Conservation (phyloP, 2,113 vertebrate species). For the Sinocyclocheilus anshuiensis region DNA sequence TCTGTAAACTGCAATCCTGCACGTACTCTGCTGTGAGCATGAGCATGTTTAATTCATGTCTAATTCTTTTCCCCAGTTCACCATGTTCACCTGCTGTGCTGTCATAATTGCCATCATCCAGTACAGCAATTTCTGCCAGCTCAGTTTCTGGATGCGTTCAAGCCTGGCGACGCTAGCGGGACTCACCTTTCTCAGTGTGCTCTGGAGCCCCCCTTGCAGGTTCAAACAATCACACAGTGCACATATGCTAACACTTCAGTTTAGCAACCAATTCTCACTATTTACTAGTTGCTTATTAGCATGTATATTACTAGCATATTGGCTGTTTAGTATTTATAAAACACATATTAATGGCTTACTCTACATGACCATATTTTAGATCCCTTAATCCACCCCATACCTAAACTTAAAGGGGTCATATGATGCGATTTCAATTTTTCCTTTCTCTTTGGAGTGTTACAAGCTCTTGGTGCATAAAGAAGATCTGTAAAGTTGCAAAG, state of each 20-base stretch:
- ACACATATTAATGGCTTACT: too few relatives aligned
- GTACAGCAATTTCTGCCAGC: slow-evolving; percentile 97
- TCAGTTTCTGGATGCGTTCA: slow-evolving; percentile 97
- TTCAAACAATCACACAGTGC: background rate
- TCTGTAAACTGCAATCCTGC: background rate
- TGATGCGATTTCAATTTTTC: too few relatives aligned
- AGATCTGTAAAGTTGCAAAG: too few relatives aligned
- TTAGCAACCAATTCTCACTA: background rate
- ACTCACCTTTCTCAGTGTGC: slow-evolving; percentile 81
- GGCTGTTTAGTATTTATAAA: too few relatives aligned
- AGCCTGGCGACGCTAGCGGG: slow-evolving; percentile 85
- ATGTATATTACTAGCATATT: background rate
- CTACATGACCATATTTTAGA: background rate
- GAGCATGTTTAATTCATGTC: slow-evolving; percentile 29
- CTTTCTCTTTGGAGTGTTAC: too few relatives aligned
- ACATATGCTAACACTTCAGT: background rate
- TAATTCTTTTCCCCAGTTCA: slow-evolving; percentile 75
- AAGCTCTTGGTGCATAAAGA: too few relatives aligned
- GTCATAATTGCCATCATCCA: slow-evolving; percentile 90
- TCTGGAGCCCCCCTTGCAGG: slow-evolving; percentile 81
- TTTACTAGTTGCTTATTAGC: background rate
- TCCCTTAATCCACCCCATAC: background rate
- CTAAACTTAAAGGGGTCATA: background rate
- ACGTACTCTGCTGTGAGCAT: background rate
- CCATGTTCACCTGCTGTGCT: slow-evolving; percentile 87